A percentile compares a stretch with the other conserved stretches of the same genome.
phyloP scores from a whole-genome alignment of 1,140 invertebrate species.

The Dendroctonus ponderosae region DNA sequence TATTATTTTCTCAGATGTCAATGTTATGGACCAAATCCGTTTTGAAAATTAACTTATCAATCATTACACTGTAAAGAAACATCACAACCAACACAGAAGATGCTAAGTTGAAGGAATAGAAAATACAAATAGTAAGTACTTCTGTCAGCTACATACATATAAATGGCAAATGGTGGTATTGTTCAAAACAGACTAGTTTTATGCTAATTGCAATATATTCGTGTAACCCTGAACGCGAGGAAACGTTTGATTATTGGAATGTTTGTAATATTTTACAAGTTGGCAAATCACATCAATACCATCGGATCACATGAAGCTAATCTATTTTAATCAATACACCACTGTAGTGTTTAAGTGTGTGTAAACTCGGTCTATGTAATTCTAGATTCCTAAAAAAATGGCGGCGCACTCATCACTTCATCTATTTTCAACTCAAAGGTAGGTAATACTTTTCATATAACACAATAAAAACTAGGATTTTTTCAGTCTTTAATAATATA shows the following conservation, averaged over 20 bases:
- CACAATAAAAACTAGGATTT: slow-evolving; percentile 49
- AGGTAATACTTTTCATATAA: slow-evolving; percentile 46
- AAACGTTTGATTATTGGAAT: too few relatives aligned
- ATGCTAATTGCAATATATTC: background rate
- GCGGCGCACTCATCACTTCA: slow-evolving; percentile 26
- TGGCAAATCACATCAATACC: background rate
- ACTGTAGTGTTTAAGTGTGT: slow-evolving; percentile 17
- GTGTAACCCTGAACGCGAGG: too few relatives aligned
- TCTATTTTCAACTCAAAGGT: slow-evolving; percentile 25
- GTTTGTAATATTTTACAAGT: background rate
- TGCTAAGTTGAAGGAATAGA: slow-evolving; percentile 29
- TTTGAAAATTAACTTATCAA: slow-evolving; percentile 9
- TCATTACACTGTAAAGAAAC: slow-evolving; percentile 33
- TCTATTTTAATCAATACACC: slow-evolving; percentile 6
- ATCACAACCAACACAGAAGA: slow-evolving; percentile 38
- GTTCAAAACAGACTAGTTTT: slow-evolving; percentile 18
- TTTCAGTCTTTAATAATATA: slow-evolving; percentile 51
- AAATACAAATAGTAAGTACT: slow-evolving; percentile 28
- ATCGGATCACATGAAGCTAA: background rate
- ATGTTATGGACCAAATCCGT: slow-evolving; percentile 28
- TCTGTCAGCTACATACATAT: slow-evolving; percentile 32
- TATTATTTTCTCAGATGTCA: slow-evolving; percentile 25
- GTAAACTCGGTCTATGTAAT: slow-evolving; percentile 25
- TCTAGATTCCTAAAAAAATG: slow-evolving; percentile 29
- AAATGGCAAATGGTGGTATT: slow-evolving; percentile 23